phyloP scores from a whole-genome alignment of 2,113 vertebrate species.

The Stomatorhinus ivindoensis region DNA sequence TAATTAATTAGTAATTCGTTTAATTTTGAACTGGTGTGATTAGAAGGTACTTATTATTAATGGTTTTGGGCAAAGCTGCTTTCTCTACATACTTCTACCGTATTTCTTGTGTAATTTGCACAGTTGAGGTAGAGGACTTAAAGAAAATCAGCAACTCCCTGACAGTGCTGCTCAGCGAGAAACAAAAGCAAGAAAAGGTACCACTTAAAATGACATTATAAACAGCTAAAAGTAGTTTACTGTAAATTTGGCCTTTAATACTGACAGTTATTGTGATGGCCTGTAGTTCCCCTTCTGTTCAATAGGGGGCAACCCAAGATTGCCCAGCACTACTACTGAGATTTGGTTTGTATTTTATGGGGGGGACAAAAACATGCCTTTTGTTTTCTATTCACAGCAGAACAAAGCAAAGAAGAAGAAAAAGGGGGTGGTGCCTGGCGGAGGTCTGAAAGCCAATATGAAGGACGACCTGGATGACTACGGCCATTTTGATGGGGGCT shows the following conservation, averaged over 20 bases:
- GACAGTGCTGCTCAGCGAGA: constrained; percentile 92
- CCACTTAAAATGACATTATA: not conserved
- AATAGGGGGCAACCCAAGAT: not conserved
- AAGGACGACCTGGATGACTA: constrained; percentile 81
- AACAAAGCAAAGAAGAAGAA: constrained; percentile 88
- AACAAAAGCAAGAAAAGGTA: constrained; percentile 98
- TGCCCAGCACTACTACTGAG: not conserved
- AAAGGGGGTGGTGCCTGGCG: constrained; percentile 69
- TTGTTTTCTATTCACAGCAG: constrained; percentile 51
- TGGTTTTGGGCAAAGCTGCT: not conserved
- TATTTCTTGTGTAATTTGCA: constrained; percentile 4
- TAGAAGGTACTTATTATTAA: not conserved
- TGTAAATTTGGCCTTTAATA: not conserved
- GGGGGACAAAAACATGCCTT: not conserved
- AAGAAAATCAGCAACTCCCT: constrained; percentile 93
- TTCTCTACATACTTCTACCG: not conserved
- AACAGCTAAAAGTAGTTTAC: not conserved
- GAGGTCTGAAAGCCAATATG: constrained; percentile 78
- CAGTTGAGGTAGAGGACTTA: constrained; percentile 96
- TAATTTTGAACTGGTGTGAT: not conserved
- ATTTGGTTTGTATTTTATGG: not conserved
- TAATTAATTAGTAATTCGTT: too few relatives aligned
- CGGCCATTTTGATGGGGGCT: constrained; percentile 71
- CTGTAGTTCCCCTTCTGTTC: not conserved
- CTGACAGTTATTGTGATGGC: not conserved